These are phyloP conservation scores for Hoplodrina ambigua DNA, from an alignment of 2,888 invertebrate species.

Conservation along the genomic window DNA sequence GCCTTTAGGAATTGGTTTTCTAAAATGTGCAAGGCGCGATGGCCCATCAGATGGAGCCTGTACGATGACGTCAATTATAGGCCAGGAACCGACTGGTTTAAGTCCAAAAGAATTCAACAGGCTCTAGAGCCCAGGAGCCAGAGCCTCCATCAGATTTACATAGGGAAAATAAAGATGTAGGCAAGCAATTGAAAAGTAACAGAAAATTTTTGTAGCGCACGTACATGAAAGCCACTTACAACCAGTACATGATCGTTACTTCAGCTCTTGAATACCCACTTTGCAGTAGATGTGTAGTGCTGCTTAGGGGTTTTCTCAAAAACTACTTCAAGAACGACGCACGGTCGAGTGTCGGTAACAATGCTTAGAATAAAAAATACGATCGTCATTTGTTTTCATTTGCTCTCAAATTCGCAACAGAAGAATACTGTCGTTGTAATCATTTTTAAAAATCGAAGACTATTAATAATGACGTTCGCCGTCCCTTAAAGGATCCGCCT, in stretches of 20 bases:
- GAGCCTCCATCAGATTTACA: too few relatives aligned
- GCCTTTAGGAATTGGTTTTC: neutral
- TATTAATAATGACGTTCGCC: too few relatives aligned
- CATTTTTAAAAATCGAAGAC: too few relatives aligned
- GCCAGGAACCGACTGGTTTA: neutral
- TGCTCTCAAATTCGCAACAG: neutral
- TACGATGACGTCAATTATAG: neutral
- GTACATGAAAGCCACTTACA: constrained; percentile 1
- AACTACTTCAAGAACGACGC: neutral
- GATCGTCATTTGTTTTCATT: neutral
- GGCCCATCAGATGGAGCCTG: neutral
- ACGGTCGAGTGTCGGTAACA: neutral
- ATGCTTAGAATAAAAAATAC: neutral
- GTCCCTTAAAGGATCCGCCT: too few relatives aligned
- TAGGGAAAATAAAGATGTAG: too few relatives aligned
- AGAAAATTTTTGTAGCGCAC: neutral
- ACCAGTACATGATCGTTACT: neutral
- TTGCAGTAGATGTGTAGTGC: neutral
- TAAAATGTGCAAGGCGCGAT: neutral
- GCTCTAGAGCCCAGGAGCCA: neutral
- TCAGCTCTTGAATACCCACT: constrained; percentile 20
- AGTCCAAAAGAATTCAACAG: neutral
- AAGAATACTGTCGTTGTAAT: neutral
- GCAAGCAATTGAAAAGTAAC: neutral
- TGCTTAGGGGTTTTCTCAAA: neutral